Evolutionary conservation across 2,113 vertebrate species (phyloP), one percentile per base, ranked within the genome.

Genomic region (Papio anubis): DNA sequence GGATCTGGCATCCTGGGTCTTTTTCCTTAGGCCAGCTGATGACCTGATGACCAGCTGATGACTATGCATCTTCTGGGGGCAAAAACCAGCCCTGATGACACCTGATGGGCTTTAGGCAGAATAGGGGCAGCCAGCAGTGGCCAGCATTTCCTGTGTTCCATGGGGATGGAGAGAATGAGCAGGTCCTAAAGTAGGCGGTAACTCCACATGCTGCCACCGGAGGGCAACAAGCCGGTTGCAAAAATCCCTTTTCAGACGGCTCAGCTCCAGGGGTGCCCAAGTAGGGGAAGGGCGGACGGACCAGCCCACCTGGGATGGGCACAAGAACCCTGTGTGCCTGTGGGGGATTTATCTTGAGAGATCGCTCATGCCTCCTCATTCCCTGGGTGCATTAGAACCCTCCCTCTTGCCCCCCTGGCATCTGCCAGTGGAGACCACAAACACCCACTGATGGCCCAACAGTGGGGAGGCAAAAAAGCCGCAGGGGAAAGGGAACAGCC

Each of bases 401-500:
- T 73, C 68, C 66, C 73, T 52, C 40, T 52, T 48, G 5, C 55
- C 73, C 83, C 83, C 30, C 21, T 38, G 86, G 61, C 9, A 1
- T 86, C 50, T 66, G 83, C 88, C 45, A 55, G 40, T 96, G 38
- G 89, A 79, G 88, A 81, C 76, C 64, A 80, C 30, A 35, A 72
- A 97, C 52, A 82, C 79, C 94, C 94, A 84, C 88, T 88, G 59
- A 23, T 11, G 57, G 92, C 57, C 93, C 78, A 76, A 88, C 75
- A 78, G 90, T 57, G 72, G 81, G 82, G 78, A 85, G 80, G 66
- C 40, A 72, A 93, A 68, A 79, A 55, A 96, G 80, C 87, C 32
- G 1, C 87, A 81, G 84, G 70, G 90, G 89, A 66, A 88, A 79
- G 61, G 95, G 89, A 96, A 57, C 52, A 76, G 85, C 96, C 96